These are phyloP conservation scores for Bombyx huttoni DNA, from an alignment of 2,888 invertebrate species.

Conservation along the genomic window DNA sequence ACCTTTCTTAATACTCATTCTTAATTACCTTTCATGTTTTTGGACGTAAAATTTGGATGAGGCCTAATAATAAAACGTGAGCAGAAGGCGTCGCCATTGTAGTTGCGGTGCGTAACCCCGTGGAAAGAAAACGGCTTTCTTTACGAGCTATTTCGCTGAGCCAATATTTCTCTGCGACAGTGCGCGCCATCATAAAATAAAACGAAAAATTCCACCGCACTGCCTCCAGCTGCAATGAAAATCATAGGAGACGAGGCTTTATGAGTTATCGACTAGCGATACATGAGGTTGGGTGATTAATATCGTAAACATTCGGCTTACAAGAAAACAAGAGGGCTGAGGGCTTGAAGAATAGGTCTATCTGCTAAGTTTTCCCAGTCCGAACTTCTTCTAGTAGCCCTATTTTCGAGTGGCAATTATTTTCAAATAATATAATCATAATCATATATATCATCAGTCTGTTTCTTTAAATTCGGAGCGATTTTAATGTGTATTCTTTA, in stretches of 20 bases:
- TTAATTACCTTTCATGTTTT: conserved; percentile 3
- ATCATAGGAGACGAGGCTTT: conserved; percentile 68
- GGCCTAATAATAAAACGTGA: conserved; percentile 47
- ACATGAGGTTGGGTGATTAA: conserved; percentile 54
- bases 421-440: too few relatives aligned
- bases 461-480: too few relatives aligned
- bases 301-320: conserved; percentile 26
- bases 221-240: conserved; percentile 60
- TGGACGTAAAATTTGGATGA: conserved; percentile 26
- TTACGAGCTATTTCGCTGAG: conserved; percentile 71
- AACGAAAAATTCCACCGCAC: conserved; percentile 69
- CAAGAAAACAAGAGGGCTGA: too few relatives aligned
- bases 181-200: conserved; percentile 71
- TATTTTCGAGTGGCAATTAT: too few relatives aligned
- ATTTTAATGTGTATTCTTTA: too few relatives aligned
- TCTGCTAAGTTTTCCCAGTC: too few relatives aligned
- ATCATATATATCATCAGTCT: too few relatives aligned
- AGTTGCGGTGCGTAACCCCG: conserved; percentile 64
- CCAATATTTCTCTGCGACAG: conserved; percentile 72
- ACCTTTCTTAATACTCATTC: not conserved
- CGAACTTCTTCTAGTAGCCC: too few relatives aligned
- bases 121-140: conserved; percentile 65
- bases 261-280: conserved; percentile 47
- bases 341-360: too few relatives aligned
- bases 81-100: conserved; percentile 36